Evolutionary conservation across 2,797 vertebrate species (phyloP), one percentile per base, ranked within the genome.

Genomic region (Ataeniobius toweri): DNA sequence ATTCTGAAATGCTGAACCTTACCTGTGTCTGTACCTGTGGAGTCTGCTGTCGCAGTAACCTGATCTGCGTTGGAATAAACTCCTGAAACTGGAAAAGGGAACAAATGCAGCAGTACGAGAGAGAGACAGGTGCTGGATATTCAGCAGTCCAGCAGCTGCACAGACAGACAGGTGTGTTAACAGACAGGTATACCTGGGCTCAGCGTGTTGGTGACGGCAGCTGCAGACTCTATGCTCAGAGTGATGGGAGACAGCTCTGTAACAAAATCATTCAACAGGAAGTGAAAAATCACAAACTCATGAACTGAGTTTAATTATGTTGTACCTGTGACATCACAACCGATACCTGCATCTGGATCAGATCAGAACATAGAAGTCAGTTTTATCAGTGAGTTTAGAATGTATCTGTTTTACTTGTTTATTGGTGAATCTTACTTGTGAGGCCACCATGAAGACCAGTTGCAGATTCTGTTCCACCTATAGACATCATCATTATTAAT

Each of bases 301-400:
- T 5, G 28, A 6, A 31, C 28, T 55, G 4, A 41, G 3, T n/a
- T 4, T n/a, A 24, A 2, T 7, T 67, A 20, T 26, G 36, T 41
- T 48, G 74, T 80, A 95, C 95, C 92, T 92, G 93, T 95, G 80
- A 90, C 83, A 46, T 91, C 86, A 77, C 70, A 82, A 1, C 85
- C 61, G 6, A 81, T 75, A 77, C 81, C 75, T 55, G 88, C 86
- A 39, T 84, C 91, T 93, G 79, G 44, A 83, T 71, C 61, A 63
- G 77, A 86, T 73, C 69, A 88, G 83, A 91, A 76, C 41, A 86
- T 9, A 69, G 16, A 39, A 39, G 28, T 63, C 39, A 68, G 31
- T 71, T 75, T 71, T 5, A 22, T 65, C 65, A 55, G 10, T 12
- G 1, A 74, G 61, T 39, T 51, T 1, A 9, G 0, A 20, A n/a